These are phyloP conservation scores for Argya squamiceps DNA, from an alignment of 2,797 vertebrate species.

Conservation along the genomic window DNA sequence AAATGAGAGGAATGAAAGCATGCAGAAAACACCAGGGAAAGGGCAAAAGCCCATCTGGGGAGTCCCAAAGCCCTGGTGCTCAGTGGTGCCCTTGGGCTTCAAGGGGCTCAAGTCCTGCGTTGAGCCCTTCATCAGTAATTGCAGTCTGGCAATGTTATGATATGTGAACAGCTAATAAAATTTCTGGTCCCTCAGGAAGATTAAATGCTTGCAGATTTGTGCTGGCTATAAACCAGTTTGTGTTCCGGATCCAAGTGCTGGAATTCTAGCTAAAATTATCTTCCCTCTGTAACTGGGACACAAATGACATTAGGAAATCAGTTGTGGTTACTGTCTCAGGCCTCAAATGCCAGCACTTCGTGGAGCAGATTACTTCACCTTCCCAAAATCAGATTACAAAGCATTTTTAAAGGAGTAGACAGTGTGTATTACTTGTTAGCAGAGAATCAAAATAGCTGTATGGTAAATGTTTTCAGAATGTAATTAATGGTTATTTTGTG, in stretches of 20 bases:
- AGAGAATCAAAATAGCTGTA: background rate
- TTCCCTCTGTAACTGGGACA: background rate
- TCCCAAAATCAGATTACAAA: background rate
- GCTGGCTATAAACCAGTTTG: background rate
- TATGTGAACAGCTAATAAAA: background rate
- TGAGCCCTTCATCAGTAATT: background rate
- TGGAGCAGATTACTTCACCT: accelerated
- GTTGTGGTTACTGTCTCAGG: background rate
- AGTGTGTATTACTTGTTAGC: background rate
- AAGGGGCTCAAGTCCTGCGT: background rate
- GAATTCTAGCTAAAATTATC: background rate
- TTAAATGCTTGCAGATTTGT: conserved; percentile 5
- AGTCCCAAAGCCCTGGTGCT: background rate
- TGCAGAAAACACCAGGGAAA: background rate
- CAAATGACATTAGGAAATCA: background rate
- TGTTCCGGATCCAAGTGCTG: background rate
- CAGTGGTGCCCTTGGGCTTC: background rate
- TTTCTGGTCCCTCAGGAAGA: conserved; percentile 4
- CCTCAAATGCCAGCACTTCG: background rate
- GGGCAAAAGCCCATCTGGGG: background rate
- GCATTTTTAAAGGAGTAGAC: background rate
- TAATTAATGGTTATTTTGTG: background rate
- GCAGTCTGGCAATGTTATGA: background rate
- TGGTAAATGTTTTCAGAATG: background rate
- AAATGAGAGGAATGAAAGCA: background rate